Conservation (phyloP, 2,797 vertebrate genomes). For the Propithecus perrieri region DNA sequence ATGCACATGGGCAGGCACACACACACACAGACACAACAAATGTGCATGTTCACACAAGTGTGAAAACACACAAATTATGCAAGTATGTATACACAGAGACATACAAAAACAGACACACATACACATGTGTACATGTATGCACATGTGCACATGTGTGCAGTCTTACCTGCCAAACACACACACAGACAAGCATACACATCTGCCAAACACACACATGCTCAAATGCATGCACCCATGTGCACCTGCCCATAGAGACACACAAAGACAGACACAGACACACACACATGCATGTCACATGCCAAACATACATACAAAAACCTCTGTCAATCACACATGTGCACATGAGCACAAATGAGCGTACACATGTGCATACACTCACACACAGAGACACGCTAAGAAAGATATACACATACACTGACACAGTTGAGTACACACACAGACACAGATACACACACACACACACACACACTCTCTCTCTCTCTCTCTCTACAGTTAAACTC, state of each 20-base stretch:
- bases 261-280: not conserved
- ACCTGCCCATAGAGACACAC: not conserved
- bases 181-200: not conserved
- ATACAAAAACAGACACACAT: too few relatives aligned
- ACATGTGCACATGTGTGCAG: not conserved
- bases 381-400: not conserved
- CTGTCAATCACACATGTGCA: not conserved
- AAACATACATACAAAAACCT: not conserved
- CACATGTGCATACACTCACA: not conserved
- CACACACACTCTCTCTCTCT: not conserved
- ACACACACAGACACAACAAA: not conserved
- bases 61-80: too few relatives aligned
- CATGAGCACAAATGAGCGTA: not conserved
- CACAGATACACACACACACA: not conserved
- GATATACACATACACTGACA: not conserved
- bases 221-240: not conserved
- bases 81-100: not conserved
- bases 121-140: too few relatives aligned
- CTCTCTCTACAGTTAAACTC: not conserved
- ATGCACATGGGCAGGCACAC: not conserved
- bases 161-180: not conserved
- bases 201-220: not conserved
- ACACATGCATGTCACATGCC: not conserved
- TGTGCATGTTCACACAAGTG: not conserved
- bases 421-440: not conserved